These are phyloP conservation scores for Clarias magur DNA, from an alignment of 2,113 vertebrate species.

Conservation along the genomic window DNA sequence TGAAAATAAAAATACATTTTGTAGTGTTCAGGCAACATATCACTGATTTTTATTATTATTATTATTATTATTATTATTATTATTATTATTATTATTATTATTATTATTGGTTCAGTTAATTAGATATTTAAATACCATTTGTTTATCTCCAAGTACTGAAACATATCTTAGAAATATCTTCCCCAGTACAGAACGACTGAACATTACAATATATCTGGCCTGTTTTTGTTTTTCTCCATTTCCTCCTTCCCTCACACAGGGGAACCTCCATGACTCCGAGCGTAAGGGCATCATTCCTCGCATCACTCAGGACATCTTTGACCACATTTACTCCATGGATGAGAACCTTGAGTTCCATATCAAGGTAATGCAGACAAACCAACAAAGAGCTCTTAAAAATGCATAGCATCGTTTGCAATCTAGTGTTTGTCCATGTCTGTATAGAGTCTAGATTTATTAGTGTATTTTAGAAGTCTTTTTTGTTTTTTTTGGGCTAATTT, in stretches of 20 bases:
- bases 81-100: neutral
- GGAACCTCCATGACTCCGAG: conserved; percentile 85
- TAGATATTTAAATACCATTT: neutral
- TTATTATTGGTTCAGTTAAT: neutral
- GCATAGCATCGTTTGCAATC: neutral
- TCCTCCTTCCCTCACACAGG: conserved; percentile 66
- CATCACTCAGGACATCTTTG: conserved; percentile 92
- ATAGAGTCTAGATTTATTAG: neutral
- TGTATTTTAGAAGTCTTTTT: neutral
- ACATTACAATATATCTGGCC: neutral
- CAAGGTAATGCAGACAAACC: conserved; percentile 76
- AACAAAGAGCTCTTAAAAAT: neutral
- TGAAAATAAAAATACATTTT: neutral
- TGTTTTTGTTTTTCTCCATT: neutral
- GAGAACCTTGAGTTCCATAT: conserved; percentile 98
- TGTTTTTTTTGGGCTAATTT: neutral
- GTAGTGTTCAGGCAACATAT: neutral
- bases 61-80: no score
- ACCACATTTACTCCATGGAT: conserved; percentile 98
- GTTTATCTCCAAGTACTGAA: neutral
- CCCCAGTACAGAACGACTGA: neutral
- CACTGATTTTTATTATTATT: neutral
- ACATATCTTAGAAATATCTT: neutral
- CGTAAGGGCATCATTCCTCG: conserved; percentile 95
- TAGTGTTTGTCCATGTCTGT: neutral